Conservation (phyloP, 2,113 vertebrate species). For the Ophthalmolycus amberensis region DNA sequence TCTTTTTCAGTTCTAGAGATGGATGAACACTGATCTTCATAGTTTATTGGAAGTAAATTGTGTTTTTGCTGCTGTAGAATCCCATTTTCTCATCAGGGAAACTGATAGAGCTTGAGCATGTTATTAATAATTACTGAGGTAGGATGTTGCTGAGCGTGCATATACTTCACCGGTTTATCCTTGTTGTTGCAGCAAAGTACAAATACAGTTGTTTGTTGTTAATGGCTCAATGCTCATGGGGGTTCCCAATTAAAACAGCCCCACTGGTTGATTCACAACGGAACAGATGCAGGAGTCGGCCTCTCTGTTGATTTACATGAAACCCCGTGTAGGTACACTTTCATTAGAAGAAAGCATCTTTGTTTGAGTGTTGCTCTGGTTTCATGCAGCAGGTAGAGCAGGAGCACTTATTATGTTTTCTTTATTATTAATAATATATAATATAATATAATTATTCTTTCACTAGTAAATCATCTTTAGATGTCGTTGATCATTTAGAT, state of each 20-base stretch:
- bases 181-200: slow-evolving; percentile 23
- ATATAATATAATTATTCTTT: too few species aligned
- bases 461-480: background rate
- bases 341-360: background rate
- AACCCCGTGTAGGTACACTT: background rate
- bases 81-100: background rate
- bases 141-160: slow-evolving; percentile 52
- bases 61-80: background rate
- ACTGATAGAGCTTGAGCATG: slow-evolving; percentile 6
- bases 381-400: background rate
- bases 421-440: too few species aligned
- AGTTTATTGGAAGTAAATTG: slow-evolving; percentile 1
- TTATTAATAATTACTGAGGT: slow-evolving; percentile 45
- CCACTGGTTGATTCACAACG: background rate
- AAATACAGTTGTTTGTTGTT: slow-evolving; percentile 30
- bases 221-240: slow-evolving; percentile 38
- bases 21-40: background rate
- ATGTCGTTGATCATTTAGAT: too few species aligned
- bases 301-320: slow-evolving; percentile 31
- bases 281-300: slow-evolving; percentile 23
- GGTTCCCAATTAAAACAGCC: slow-evolving; percentile 25
- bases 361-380: background rate
- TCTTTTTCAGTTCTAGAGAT: too few species aligned
- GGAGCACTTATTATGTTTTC: background rate
- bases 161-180: slow-evolving; percentile 24